Base-by-base conservation (phyloP, 2,113 vertebrate species). In the Mus pahari region DNA sequence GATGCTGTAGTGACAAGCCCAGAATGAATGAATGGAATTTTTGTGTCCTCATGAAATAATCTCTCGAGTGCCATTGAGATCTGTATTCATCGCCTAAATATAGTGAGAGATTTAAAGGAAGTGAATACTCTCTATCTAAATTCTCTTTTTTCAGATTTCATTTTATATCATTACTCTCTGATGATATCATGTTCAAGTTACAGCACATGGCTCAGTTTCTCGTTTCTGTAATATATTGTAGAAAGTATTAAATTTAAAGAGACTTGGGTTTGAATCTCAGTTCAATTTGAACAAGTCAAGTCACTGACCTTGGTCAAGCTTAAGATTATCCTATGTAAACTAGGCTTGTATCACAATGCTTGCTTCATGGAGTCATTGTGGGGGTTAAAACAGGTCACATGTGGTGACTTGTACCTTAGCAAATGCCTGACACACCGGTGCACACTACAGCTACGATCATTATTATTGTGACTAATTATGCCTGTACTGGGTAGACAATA, bases 221-320 rank as follows among this genome's bases (percentile, higher is more conserved):
- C 24, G 42, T 83, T 84, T 87, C 74, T 81, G 64, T 68, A 79
- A 79, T 48, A 62, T 62, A 17, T 42, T 53, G 28, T 50, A 58
- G n/a, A 55, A 86, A 91, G 20, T 42, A 20, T 53, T 90, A 22
- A 22, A 84, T 92, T 45, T 33, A 86, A 42, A 91, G 22, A 94
- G 16, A 74, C 17, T 50, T 91, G 82, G 64, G 55, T 66, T 92
- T 92, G 33, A 92, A 92, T 79, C n/a, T 26, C 48, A 91, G 73
- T 77, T 95, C 74, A 87, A 45, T 66, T 78, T 90, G 36, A 87
- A 31, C 75, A 92, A 60, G 64, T 82, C 77, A 75, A 50, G 64
- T 82, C 71, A 81, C 48, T 20, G 36, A 75, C 20, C 60, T 93
- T 19, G 55, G 36, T 68, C 77, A 91, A 87, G 55, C 22, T 92